A percentile compares a stretch with the other conserved stretches of the same genome.
phyloP scores from a whole-genome alignment of 92 coral and sea anemone species.

The Parazoanthus atlanticus region DNA sequence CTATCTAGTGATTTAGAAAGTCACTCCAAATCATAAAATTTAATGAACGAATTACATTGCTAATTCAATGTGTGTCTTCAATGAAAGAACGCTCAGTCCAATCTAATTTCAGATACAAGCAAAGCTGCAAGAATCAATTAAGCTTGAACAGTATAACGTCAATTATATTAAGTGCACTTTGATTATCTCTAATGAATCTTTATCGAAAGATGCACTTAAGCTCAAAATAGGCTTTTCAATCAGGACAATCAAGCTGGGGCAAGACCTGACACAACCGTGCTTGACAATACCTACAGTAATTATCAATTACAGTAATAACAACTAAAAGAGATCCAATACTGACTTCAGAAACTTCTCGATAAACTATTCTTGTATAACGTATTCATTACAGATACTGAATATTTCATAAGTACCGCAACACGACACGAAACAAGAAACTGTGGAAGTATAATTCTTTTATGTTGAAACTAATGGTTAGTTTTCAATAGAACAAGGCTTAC shows the following conservation, averaged over 20 bases:
- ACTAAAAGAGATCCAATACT: not conserved
- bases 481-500: not conserved
- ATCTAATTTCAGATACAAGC: not conserved
- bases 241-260: not conserved
- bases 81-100: not conserved
- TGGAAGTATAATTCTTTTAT: not conserved
- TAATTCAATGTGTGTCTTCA: not conserved
- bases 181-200: conserved; percentile 1
- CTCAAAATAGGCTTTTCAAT: not conserved
- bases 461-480: no score
- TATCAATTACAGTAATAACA: not conserved
- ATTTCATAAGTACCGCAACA: no score
- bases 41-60: not conserved
- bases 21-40: not conserved
- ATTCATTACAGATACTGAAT: not conserved
- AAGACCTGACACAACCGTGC: not conserved
- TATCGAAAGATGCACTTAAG: conserved; percentile 1
- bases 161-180: no score
- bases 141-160: not conserved
- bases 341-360: not conserved
- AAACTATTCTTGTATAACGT: no score
- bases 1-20: not conserved
- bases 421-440: not conserved
- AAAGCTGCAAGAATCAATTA: not conserved
- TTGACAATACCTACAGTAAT: not conserved